These are phyloP conservation scores for Amblyornis subalaris DNA, from an alignment of 2,113 vertebrate species.

Conservation along the genomic window DNA sequence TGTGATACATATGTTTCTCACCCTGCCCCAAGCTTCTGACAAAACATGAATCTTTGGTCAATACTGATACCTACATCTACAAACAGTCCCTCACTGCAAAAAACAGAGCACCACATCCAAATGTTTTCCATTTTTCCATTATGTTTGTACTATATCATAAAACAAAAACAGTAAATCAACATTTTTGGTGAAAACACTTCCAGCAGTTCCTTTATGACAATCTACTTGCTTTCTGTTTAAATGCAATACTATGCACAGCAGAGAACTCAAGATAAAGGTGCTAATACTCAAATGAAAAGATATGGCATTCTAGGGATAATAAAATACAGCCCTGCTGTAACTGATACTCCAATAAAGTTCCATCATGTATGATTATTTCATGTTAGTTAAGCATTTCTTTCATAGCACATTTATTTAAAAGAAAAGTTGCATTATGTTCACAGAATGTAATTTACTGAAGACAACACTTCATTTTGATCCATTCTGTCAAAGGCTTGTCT, in stretches of 20 bases:
- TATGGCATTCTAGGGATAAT: background rate
- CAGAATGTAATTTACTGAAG: background rate
- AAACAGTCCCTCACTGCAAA: background rate
- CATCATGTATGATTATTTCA: background rate
- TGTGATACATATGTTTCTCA: background rate
- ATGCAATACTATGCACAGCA: background rate
- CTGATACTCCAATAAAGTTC: background rate
- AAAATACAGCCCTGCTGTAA: background rate
- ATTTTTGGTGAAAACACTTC: background rate
- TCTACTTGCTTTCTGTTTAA: background rate
- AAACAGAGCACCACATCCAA: background rate
- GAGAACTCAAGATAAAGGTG: background rate
- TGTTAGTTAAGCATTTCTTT: background rate
- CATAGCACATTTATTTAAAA: background rate
- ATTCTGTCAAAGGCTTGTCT: background rate
- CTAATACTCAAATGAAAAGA: background rate
- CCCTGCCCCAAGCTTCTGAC: background rate
- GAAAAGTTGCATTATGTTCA: background rate
- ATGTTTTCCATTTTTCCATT: background rate
- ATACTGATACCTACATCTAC: rapidly evolving
- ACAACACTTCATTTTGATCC: background rate
- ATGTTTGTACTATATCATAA: background rate
- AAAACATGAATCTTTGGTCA: background rate
- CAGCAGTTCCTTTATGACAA: background rate
- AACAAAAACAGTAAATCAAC: background rate